phyloP scores from a whole-genome alignment of 1,140 invertebrate species.

The Drosophila busckii region DNA sequence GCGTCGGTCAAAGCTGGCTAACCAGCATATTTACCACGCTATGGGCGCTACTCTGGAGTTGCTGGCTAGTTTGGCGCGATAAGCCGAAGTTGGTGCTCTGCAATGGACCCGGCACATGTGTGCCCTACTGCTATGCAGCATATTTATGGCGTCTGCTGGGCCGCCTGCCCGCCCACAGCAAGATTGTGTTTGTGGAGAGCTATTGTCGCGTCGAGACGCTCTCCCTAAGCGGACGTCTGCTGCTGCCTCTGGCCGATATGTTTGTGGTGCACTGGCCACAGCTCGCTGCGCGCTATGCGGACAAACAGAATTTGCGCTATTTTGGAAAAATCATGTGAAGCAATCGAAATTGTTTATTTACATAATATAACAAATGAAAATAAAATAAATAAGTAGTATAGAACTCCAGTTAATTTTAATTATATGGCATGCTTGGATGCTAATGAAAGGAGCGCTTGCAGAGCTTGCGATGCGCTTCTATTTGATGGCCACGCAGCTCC shows the following conservation, averaged over 20 bases:
- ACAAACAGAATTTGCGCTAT: slow-evolving; percentile 83
- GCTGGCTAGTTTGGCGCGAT: slow-evolving; percentile 85
- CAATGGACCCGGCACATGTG: slow-evolving; percentile 97
- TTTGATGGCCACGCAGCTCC: slow-evolving; percentile 37
- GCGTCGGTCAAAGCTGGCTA: slow-evolving; percentile 92
- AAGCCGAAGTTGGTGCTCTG: slow-evolving; percentile 90
- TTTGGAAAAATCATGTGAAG: slow-evolving; percentile 81
- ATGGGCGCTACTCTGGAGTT: slow-evolving; percentile 83
- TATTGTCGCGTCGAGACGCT: slow-evolving; percentile 93
- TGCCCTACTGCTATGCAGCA: slow-evolving; percentile 89
- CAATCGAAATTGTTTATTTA: background rate
- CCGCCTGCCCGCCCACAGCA: slow-evolving; percentile 81
- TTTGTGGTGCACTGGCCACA: slow-evolving; percentile 95
- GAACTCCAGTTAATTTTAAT: background rate
- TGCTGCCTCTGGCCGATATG: slow-evolving; percentile 90
- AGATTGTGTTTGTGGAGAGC: slow-evolving; percentile 95
- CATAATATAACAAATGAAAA: background rate
- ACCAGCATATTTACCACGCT: slow-evolving; percentile 89
- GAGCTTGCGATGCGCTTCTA: slow-evolving; percentile 35
- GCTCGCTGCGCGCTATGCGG: slow-evolving; percentile 79
- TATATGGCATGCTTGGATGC: background rate
- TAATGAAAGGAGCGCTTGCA: slow-evolving; percentile 5
- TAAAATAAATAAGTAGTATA: background rate
- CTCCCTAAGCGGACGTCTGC: slow-evolving; percentile 92
- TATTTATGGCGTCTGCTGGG: slow-evolving; percentile 85